Evolutionary conservation across 2,888 invertebrate species (phyloP), one percentile per base, ranked within the genome.

Genomic region (Pachycephus smyrnensis): DNA sequence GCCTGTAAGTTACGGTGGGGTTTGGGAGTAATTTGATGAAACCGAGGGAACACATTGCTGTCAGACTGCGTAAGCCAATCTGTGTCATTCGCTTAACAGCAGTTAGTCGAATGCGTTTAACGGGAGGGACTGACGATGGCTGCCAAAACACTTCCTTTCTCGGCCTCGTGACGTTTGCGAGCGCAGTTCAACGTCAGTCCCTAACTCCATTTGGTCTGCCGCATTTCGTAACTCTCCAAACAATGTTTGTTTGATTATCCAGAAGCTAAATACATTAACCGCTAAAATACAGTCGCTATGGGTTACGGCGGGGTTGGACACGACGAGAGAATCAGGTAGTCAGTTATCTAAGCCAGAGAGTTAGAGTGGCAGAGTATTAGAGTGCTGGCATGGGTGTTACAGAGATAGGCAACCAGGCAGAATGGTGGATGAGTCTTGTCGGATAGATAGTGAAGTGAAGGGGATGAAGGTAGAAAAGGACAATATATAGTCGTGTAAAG

Each of bases 231-330:
- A 84, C 84, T 86, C 81, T 75, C 76, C 83, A 82, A 85, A 86
- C 86, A 83, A 82, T 79, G 84, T 82, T 85, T 80, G 79, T 81
- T 80, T 84, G 84, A 84, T 84, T 86, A 84, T 84, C 80, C 83
- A 76, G 77, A 78, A 82, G 82, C 80, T 83, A 86, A 86, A 81
- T 83, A 84, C 81, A 82, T 85, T 84, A 83, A 79, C 77, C 80
- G 78, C 40, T 55, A 74, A 76, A 76, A 79, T 74, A 76, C 76
- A 76, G 75, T 74, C 74, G 33, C 71, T 23, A 23, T n/a, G 74
- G 12, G 74, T 33, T 30, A 33, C 37, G 74, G 12, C 36, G 74
- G 1, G 33, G 3, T 33, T 6, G 35, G 55, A 23, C 55, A 3
- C 23, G 40, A 23, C 40, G 55, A 55, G 23, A 9, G 55, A 55